Conservation (phyloP, 2,113 vertebrate species). For the Baryphthengus martii region DNA sequence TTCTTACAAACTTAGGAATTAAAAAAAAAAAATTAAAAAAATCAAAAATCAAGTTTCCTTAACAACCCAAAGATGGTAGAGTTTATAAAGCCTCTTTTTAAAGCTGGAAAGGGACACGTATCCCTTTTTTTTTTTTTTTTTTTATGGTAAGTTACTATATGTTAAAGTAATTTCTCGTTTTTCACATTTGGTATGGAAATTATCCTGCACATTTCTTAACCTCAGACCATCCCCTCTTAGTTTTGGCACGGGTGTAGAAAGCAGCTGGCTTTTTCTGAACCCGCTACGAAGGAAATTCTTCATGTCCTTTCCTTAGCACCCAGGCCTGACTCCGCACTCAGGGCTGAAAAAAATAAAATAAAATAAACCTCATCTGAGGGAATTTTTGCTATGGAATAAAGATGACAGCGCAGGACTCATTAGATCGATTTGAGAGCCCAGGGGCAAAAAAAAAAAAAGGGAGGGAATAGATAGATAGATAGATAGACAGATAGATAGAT, state of each 20-base stretch:
- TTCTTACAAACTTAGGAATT: constrained; percentile 25
- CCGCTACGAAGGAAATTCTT: background rate
- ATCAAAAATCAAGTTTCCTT: constrained; percentile 14
- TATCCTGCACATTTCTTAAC: background rate
- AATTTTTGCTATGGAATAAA: background rate
- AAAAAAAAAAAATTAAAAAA: constrained; percentile 55
- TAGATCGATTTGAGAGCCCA: background rate
- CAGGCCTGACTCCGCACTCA: background rate
- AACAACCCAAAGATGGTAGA: background rate
- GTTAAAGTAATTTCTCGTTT: constrained; percentile 11
- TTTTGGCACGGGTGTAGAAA: background rate
- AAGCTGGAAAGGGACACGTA: background rate
- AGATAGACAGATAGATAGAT: too few species aligned
- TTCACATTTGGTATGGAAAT: background rate
- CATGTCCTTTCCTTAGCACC: background rate
- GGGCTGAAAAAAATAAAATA: too few species aligned
- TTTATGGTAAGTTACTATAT: background rate
- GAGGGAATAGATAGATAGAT: too few species aligned
- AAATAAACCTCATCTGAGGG: background rate
- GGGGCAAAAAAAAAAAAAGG: background rate
- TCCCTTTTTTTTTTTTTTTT: too few species aligned
- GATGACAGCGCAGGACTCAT: rapidly evolving
- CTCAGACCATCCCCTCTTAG: background rate
- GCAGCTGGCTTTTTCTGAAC: background rate
- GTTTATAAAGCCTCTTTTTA: background rate